Evolutionary conservation across 2,113 vertebrate genomes (phyloP).

Genomic region (Cervus canadensis): DNA sequence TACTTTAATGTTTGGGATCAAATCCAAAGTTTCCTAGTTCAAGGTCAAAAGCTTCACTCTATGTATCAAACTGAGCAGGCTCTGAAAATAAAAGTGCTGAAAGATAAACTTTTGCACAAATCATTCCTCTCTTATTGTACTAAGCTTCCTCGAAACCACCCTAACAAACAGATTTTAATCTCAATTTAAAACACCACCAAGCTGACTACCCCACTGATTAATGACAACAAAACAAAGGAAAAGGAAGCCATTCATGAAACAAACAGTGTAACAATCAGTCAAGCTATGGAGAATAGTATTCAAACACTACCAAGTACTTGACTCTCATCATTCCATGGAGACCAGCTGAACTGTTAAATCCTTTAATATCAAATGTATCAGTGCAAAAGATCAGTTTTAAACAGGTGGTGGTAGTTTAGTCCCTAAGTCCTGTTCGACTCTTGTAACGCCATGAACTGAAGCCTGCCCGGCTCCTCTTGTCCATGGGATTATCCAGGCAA

Average conservation of each 20-base stretch:
- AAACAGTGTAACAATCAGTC: neutral
- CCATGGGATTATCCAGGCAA: neutral
- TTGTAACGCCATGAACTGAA: neutral
- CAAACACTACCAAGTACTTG: neutral
- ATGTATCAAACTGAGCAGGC: neutral
- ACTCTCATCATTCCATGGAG: constrained; percentile 39
- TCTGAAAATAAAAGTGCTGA: constrained; percentile 24
- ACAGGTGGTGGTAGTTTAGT: neutral
- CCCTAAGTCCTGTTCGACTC: neutral
- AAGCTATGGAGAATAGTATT: neutral
- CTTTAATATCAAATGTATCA: neutral
- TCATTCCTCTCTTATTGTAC: neutral
- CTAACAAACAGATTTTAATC: constrained; percentile 49
- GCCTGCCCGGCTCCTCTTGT: neutral
- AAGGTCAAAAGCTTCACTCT: constrained; percentile 18
- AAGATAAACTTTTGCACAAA: constrained; percentile 29
- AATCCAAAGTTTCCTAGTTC: neutral
- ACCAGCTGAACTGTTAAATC: neutral
- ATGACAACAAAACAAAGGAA: constrained; percentile 22
- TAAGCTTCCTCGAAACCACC: neutral
- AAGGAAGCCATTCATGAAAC: neutral
- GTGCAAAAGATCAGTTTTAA: neutral
- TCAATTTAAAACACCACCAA: neutral
- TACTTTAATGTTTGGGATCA: neutral
- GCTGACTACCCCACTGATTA: neutral